These are phyloP conservation scores for Campoletis sonorensis DNA, from an alignment of 1,140 invertebrate genomes.

Conservation along the genomic window DNA sequence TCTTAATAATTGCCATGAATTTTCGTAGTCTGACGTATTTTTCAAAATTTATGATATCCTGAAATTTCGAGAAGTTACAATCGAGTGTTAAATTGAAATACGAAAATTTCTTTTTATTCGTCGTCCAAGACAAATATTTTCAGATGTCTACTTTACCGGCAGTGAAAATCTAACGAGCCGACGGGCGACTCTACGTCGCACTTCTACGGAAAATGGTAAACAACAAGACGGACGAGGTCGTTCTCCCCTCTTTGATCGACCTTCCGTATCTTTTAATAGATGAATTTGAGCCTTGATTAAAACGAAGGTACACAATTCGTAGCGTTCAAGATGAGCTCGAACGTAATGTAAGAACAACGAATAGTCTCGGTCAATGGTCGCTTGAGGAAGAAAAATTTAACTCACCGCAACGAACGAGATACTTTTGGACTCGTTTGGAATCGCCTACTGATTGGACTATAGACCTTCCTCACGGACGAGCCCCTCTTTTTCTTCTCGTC, in stretches of 20 bases:
- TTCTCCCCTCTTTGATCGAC: background rate
- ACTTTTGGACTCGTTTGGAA: background rate
- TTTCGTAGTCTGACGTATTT: too few species aligned
- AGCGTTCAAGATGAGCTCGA: background rate
- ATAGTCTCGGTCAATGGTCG: background rate
- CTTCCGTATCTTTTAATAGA: conserved; percentile 11
- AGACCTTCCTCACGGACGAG: background rate
- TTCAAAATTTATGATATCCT: too few species aligned
- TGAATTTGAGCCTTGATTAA: conserved; percentile 7
- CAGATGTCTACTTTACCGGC: background rate
- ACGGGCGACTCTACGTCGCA: background rate
- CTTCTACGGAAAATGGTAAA: background rate
- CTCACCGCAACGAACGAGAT: background rate
- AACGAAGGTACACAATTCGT: background rate
- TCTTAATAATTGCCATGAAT: too few species aligned
- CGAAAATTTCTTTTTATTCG: too few species aligned
- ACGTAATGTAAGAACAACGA: background rate
- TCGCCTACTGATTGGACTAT: background rate
- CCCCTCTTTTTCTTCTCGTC: background rate
- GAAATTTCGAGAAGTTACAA: too few species aligned
- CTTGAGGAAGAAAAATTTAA: background rate
- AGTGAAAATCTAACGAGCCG: background rate
- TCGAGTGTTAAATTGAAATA: too few species aligned
- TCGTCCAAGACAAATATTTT: background rate
- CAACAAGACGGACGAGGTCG: background rate